A percentile compares a stretch with the other conserved stretches of the same genome.
phyloP scores from a whole-genome alignment of 2,797 vertebrate species.

The Bucorvus abyssinicus region DNA sequence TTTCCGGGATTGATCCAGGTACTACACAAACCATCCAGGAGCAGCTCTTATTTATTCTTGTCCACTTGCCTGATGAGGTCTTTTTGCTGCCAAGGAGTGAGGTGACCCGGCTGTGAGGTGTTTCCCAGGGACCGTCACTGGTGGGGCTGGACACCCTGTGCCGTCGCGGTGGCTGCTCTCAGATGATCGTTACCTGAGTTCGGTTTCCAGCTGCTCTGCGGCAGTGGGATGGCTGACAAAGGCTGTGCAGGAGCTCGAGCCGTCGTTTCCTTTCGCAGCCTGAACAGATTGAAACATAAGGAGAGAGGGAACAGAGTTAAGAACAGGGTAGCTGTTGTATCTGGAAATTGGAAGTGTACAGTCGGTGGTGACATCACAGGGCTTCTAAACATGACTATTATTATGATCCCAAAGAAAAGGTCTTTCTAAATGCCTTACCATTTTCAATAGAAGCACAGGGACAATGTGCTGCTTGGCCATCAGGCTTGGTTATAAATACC shows the following conservation, averaged over 20 bases:
- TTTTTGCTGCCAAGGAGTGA: background rate
- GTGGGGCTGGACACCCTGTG: no score
- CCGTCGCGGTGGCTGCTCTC: background rate
- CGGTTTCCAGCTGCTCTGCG: background rate
- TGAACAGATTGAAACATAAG: fast-evolving
- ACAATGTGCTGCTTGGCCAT: background rate
- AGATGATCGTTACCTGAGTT: fast-evolving
- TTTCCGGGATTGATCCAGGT: background rate
- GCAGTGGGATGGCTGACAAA: background rate
- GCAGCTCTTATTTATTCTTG: background rate
- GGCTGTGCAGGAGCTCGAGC: background rate
- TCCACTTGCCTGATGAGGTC: background rate
- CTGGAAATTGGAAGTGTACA: background rate
- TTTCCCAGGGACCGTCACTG: background rate
- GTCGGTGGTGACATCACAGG: background rate
- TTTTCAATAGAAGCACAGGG: background rate
- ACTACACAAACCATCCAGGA: background rate
- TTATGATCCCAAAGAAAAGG: background rate
- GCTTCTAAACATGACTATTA: background rate
- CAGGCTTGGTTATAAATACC: background rate
- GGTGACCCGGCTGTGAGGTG: fast-evolving
- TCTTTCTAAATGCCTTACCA: background rate
- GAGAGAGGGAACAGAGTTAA: background rate
- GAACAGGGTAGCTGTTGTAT: background rate
- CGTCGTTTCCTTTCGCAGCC: background rate